A percentile compares a stretch with the other conserved stretches of the same genome.
Evolutionary conservation across 2,113 vertebrate genomes (phyloP).

Genomic region (Hiodon tergisus): DNA sequence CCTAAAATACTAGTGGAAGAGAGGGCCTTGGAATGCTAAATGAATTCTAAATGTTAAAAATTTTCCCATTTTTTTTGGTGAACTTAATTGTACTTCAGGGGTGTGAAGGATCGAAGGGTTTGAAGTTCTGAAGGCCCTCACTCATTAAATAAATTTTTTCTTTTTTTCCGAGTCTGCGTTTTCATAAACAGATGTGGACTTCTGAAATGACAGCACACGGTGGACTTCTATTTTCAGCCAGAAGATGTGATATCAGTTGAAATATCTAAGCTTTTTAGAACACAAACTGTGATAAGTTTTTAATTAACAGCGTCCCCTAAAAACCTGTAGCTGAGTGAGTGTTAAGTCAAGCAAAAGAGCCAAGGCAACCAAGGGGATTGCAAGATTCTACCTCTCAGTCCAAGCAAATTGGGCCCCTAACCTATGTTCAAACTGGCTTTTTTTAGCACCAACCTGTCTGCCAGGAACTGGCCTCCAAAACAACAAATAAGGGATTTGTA

Average conservation of each 20-base stretch:
- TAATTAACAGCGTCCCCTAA: too few relatives aligned
- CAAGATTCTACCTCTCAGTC: slow-evolving; percentile 30
- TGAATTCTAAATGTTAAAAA: background rate
- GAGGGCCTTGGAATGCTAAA: background rate
- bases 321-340: slow-evolving; percentile 28
- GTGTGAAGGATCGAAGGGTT: too few relatives aligned
- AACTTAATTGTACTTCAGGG: too few relatives aligned
- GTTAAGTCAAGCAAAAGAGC: slow-evolving; percentile 33
- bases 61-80: background rate
- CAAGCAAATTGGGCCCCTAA: background rate
- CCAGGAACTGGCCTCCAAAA: slow-evolving; percentile 9
- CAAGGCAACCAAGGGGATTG: slow-evolving; percentile 30
- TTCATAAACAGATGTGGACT: too few relatives aligned
- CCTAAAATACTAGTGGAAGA: background rate
- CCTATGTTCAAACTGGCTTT: slow-evolving; percentile 37
- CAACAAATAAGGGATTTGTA: background rate
- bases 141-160: too few relatives aligned
- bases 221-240: too few relatives aligned
- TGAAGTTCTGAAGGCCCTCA: too few relatives aligned
- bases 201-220: too few relatives aligned
- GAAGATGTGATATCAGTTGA: too few relatives aligned
- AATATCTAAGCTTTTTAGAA: too few relatives aligned
- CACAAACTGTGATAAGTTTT: too few relatives aligned
- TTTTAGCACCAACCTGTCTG: slow-evolving; percentile 13
- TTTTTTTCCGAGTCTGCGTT: too few relatives aligned